Conservation (phyloP, 1,140 invertebrate genomes). For the Agrypnia vestita region DNA sequence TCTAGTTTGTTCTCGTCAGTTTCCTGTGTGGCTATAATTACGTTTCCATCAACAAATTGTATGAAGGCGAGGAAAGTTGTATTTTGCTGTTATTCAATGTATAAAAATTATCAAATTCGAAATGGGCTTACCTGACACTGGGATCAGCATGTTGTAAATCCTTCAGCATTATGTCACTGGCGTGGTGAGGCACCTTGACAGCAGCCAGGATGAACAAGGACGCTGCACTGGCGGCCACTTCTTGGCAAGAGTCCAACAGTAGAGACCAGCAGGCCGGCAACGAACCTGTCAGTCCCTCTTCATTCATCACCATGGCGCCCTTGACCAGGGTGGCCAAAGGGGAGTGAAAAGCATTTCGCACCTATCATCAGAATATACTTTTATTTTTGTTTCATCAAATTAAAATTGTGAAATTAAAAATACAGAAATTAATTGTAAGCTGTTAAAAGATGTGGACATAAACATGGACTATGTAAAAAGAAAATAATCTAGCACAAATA, state of each 20-base stretch:
- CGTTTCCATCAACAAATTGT: too few relatives aligned
- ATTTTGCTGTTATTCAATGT: too few relatives aligned
- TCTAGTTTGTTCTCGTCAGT: too few relatives aligned
- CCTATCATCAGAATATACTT: constrained; percentile 69
- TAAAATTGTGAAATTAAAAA: too few relatives aligned
- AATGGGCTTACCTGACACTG: constrained; percentile 78
- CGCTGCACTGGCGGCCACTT: constrained; percentile 86
- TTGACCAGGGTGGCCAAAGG: constrained; percentile 93
- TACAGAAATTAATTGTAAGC: too few relatives aligned
- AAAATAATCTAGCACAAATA: too few relatives aligned
- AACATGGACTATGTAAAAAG: too few relatives aligned
- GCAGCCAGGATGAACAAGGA: constrained; percentile 94
- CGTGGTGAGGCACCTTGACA: constrained; percentile 90
- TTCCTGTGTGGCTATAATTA: too few relatives aligned
- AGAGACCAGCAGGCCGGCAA: constrained; percentile 95
- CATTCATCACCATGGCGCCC: constrained; percentile 90
- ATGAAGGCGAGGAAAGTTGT: too few relatives aligned
- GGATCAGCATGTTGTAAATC: constrained; percentile 89
- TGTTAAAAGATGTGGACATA: too few relatives aligned
- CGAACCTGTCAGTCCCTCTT: constrained; percentile 91
- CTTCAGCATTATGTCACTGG: constrained; percentile 89
- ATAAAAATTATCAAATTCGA: too few relatives aligned
- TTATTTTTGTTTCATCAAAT: too few relatives aligned
- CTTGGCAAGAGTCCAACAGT: constrained; percentile 86
- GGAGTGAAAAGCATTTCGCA: constrained; percentile 89